These are phyloP conservation scores for Halcyon chelicuti DNA, from an alignment of 2,797 vertebrate species.

Conservation along the genomic window DNA sequence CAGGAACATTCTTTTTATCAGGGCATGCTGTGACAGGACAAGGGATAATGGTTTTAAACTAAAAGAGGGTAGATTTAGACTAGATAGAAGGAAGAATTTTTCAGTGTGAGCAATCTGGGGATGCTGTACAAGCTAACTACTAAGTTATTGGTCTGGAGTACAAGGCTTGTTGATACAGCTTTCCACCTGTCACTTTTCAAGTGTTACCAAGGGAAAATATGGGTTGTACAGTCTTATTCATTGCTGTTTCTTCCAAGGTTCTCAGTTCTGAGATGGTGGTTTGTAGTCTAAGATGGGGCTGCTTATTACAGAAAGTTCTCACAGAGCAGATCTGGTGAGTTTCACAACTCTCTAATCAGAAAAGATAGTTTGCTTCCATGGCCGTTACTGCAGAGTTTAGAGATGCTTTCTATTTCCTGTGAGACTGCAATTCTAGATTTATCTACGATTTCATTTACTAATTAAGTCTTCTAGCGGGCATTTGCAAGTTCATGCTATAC, in stretches of 20 bases:
- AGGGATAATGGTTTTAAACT: no score
- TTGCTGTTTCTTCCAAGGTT: background rate
- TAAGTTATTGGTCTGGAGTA: background rate
- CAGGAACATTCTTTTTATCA: no score
- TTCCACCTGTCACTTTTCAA: background rate
- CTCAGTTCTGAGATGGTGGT: background rate
- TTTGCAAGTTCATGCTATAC: background rate
- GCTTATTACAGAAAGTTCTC: background rate
- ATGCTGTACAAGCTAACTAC: background rate
- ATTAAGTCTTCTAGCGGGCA: background rate
- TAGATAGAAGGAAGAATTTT: no score
- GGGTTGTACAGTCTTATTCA: background rate
- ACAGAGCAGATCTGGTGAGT: background rate
- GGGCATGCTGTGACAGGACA: no score
- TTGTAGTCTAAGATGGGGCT: background rate
- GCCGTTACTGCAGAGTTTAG: background rate
- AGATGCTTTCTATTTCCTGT: background rate
- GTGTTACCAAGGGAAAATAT: background rate
- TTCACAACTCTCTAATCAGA: background rate
- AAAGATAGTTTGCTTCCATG: background rate
- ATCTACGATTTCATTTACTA: constrained; percentile 2
- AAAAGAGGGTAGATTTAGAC: no score
- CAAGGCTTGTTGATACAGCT: background rate
- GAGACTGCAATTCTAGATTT: background rate
- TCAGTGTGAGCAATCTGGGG: background rate